These are phyloP conservation scores for Ennomos erosarius DNA, from an alignment of 2,888 invertebrate genomes.

Conservation along the genomic window DNA sequence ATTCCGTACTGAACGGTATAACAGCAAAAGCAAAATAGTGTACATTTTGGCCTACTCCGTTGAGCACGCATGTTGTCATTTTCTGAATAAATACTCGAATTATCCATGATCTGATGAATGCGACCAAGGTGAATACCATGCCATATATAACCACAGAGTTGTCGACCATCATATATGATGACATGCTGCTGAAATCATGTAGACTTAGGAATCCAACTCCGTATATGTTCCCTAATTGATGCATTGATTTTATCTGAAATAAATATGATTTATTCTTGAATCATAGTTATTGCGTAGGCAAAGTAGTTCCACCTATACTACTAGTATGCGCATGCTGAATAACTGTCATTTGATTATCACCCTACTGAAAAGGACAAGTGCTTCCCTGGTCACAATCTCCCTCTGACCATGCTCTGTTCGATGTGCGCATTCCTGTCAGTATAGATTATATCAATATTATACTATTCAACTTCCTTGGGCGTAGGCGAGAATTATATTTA, in stretches of 20 bases:
- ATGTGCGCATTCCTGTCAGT: too few relatives aligned
- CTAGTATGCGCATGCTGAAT: too few relatives aligned
- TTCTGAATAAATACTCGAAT: slow-evolving; percentile 53
- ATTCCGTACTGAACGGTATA: slow-evolving; percentile 63
- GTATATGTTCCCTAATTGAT: slow-evolving; percentile 53
- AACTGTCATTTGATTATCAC: too few relatives aligned
- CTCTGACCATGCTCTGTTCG: too few relatives aligned
- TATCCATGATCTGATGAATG: slow-evolving; percentile 61
- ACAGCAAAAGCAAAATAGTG: slow-evolving; percentile 64
- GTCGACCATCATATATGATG: slow-evolving; percentile 65
- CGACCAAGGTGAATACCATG: slow-evolving; percentile 52
- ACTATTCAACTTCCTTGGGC: too few relatives aligned
- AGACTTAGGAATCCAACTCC: slow-evolving; percentile 67
- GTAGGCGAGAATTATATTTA: too few relatives aligned
- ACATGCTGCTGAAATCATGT: slow-evolving; percentile 64
- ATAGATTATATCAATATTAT: too few relatives aligned
- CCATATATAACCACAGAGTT: slow-evolving; percentile 64
- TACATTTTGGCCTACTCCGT: slow-evolving; percentile 41
- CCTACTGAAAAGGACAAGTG: too few relatives aligned
- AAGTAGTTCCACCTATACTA: too few relatives aligned
- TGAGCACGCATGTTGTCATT: slow-evolving; percentile 52
- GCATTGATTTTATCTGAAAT: slow-evolving; percentile 58
- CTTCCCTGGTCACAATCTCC: too few relatives aligned
- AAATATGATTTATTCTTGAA: slow-evolving; percentile 47
- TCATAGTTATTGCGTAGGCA: too few relatives aligned